Evolutionary conservation across 2,113 vertebrate genomes (phyloP).

Genomic region (Ptilorrhoa leucosticta): DNA sequence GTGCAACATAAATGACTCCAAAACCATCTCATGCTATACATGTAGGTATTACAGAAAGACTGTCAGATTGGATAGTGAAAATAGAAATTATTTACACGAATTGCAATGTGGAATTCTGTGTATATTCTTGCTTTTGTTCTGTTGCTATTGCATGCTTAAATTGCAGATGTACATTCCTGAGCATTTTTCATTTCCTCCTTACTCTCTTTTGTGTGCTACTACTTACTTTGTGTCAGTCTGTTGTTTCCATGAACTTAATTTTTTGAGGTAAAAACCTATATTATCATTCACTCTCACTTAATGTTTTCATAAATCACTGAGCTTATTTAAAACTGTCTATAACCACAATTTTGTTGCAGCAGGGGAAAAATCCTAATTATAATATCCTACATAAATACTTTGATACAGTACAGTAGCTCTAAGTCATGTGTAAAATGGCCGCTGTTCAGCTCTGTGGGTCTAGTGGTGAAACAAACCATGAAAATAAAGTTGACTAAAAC

Average conservation of each 20-base stretch:
- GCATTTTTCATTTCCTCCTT: background rate
- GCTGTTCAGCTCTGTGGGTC: background rate
- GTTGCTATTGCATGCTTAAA: background rate
- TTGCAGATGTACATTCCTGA: background rate
- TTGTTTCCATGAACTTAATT: background rate
- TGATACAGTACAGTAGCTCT: background rate
- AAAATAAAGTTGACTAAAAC: background rate
- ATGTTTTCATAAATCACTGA: background rate
- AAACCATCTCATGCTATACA: background rate
- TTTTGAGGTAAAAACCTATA: background rate
- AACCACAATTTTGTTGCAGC: background rate
- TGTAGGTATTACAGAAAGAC: background rate
- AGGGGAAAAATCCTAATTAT: background rate
- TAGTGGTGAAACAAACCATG: background rate
- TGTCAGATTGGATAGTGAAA: background rate
- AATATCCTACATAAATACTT: background rate
- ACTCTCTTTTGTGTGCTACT: background rate
- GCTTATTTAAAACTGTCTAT: background rate
- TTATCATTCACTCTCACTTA: background rate
- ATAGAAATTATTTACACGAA: background rate
- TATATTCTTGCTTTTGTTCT: background rate
- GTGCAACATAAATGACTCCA: background rate
- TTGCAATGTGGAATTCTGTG: background rate
- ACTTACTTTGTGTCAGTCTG: background rate
- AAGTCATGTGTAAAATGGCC: background rate